phyloP scores from a whole-genome alignment of 2,888 invertebrate species.

The Drosophila lutescens region DNA sequence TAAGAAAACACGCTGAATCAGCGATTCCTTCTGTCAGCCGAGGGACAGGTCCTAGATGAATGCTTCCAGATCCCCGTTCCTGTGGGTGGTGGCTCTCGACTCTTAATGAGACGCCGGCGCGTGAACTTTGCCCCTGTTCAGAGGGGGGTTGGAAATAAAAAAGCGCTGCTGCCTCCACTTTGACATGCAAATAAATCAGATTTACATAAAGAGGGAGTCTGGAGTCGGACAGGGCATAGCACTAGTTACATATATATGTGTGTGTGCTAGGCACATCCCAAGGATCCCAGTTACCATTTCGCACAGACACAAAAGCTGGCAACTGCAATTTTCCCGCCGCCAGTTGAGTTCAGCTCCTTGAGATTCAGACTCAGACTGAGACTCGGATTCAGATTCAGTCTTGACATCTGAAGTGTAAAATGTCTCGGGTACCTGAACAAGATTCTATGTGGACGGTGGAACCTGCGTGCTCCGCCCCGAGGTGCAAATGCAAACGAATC shows the following conservation, averaged over 20 bases:
- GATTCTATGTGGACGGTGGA: neutral
- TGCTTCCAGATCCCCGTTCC: neutral
- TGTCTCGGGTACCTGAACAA: conserved; percentile 17
- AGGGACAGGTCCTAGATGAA: conserved; percentile 24
- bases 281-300: conserved; percentile 26
- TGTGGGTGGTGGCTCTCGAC: conserved; percentile 15
- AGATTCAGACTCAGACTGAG: conserved; percentile 19
- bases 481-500: conserved; percentile 35
- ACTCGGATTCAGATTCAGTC: conserved; percentile 14
- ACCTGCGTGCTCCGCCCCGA: neutral
- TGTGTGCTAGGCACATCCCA: conserved; percentile 58
- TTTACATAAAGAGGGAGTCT: conserved; percentile 66
- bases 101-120: conserved; percentile 56
- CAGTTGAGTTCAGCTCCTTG: conserved; percentile 26
- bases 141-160: conserved; percentile 32
- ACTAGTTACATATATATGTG: conserved; percentile 38
- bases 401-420: conserved; percentile 52
- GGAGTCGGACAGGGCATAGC: conserved; percentile 28
- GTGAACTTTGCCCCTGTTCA: neutral
- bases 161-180: conserved; percentile 55
- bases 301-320: conserved; percentile 33
- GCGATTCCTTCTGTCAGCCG: conserved; percentile 19
- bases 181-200: conserved; percentile 81
- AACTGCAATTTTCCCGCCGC: conserved; percentile 28
- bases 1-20: conserved; percentile 58